Evolutionary conservation across 2,797 vertebrate species (phyloP), one percentile per base, ranked within the genome.

Genomic region (Rhincodon typus): DNA sequence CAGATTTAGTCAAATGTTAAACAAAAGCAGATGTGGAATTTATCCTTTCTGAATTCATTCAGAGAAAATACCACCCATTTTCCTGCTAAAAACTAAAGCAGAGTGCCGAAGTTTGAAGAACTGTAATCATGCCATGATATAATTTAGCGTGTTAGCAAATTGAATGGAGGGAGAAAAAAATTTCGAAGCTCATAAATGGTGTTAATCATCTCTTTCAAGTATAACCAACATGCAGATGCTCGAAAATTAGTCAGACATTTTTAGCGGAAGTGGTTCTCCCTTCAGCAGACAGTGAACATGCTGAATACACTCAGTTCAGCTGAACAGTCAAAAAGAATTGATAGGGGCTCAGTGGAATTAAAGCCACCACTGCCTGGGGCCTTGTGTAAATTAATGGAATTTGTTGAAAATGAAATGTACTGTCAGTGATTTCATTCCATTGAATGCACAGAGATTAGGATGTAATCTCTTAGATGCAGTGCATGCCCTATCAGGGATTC

Each of bases 1-100:
- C 25, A 27, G 62, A 91, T 91, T 57, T 91, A 91, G 88, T 91
- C 57, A 91, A 91, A 91, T 57, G 62, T 66, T 91, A 66, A 91
- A 91, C 88, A 57, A 21, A 91, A 91, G 17, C 88, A 91, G 30
- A 66, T 91, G 57, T 66, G 88, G 30, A 91, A 91, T n/a, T 57
- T 66, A 34, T 3, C 53, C 88, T 42, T 91, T 6, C 34, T 19
- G 30, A 30, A 91, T 53, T 90, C 87, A 90, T 12, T 62, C 12
- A 27, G 53, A 15, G 88, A 66, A 66, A 66, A 91, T 34, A 91
- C 53, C 46, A 91, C 25, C 88, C 88, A n/a, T 62, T 3, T 30
- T 62, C 17, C 79, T 84, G 79, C 38, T 84, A 62, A 34, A 91
- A 91, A n/a, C 34, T 66, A 91, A 91, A 91, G 57, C 57, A 66